Evolutionary conservation across 1,140 invertebrate genomes (phyloP), one percentile per base, ranked within the genome.

Genomic region (Venturia canescens): DNA sequence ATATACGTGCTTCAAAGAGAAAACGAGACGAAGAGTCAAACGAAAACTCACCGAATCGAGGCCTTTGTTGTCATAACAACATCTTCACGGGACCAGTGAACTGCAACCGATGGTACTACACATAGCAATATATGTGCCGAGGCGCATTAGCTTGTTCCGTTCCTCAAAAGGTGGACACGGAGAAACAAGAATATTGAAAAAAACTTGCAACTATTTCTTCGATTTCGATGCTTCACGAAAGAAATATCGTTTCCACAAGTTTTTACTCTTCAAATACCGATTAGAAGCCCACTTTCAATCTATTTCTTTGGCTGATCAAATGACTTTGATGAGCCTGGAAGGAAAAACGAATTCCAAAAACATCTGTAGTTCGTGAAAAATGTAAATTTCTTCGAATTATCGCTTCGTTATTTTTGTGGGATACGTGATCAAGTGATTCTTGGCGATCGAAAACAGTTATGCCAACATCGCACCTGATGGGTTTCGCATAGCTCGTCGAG

Each of bases 51-150:
- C 31, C 66, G 82, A 80, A 80, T 83, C 80, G 79, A 82, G 81
- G 38, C 80, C 84, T 83, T 86, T 84, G 83, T 81, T 82, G 83
- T 78, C 82, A 84, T 77, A 83, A 83, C 82, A 83, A 75, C 75
- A 69, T 80, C 76, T 67, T 72, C 15, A 34, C 18, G 38, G 75
- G 75, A 31, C 75, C 82, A 79, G 77, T 83, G 79, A 83, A 83
- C 76, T 81, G 76, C 80, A 83, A 81, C 82, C 53, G 53, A 81
- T 70, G 77, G 76, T 63, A 26, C 21, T 26, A 3, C 60, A 63
- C 2, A n/a, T n/a, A 4, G 11, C 16, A 23, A n/a, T 23, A 18
- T 26, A 26, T 27, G 27, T 63, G 7, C 67, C 53, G 31, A 18
- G 80, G 69, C 72, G 69, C 72, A 79, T 69, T 70, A 27, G 74